Conservation (phyloP, 2,797 vertebrate species). For the Malacoctenus gilli region DNA sequence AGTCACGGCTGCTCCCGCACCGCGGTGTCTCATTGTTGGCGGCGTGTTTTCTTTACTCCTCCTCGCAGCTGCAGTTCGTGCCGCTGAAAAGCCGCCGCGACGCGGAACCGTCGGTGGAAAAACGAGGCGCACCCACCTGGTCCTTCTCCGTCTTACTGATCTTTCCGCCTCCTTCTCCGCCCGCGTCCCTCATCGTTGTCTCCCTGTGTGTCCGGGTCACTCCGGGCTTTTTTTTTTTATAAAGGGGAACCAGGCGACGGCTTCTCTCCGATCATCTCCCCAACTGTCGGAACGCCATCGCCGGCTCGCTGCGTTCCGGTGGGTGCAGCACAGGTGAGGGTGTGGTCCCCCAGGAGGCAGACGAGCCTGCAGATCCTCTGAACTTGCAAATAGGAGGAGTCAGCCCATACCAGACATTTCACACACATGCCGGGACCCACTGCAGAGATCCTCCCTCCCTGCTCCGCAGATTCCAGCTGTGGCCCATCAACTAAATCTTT, state of each 20-base stretch:
- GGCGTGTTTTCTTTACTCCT: no score
- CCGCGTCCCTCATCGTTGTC: constrained; percentile 62
- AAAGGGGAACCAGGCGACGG: not conserved
- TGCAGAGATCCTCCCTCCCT: no score
- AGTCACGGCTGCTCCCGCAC: no score
- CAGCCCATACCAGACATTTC: not conserved
- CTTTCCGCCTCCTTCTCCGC: constrained; percentile 32
- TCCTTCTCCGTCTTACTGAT: constrained; percentile 68
- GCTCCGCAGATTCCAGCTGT: no score
- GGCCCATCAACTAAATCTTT: no score
- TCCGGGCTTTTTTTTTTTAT: no score
- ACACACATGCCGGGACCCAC: not conserved
- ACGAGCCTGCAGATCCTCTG: not conserved
- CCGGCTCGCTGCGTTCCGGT: not conserved
- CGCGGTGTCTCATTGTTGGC: no score
- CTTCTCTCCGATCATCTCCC: constrained; percentile 12
- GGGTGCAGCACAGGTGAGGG: constrained; percentile 66
- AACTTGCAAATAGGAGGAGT: constrained; percentile 45
- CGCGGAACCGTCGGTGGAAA: no score
- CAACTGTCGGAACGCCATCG: not conserved
- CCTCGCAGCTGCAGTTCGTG: no score
- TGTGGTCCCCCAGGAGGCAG: constrained; percentile 44
- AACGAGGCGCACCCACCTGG: constrained; percentile 63
- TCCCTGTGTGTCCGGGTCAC: no score
- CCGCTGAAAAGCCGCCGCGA: no score